Conservation (phyloP, 2,888 invertebrate genomes). For the Drosophila imparisetae region DNA sequence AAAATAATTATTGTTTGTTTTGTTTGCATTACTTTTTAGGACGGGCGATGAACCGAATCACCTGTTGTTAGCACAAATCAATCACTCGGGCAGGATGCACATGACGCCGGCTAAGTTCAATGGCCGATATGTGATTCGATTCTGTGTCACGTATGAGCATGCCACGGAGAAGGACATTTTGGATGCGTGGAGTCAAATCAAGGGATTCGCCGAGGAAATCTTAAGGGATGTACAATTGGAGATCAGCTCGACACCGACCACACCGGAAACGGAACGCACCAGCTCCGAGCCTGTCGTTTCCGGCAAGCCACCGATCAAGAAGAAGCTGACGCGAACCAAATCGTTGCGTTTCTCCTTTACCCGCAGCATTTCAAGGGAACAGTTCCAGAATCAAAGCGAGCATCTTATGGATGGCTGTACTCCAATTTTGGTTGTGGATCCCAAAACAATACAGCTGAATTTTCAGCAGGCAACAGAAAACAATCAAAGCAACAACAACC, state of each 20-base stretch:
- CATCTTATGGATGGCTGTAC: constrained; percentile 85
- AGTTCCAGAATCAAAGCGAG: constrained; percentile 84
- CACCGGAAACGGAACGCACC: constrained; percentile 80
- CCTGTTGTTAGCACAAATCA: constrained; percentile 90
- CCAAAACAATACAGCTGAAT: constrained; percentile 81
- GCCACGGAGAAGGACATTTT: constrained; percentile 90
- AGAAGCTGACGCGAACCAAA: constrained; percentile 84
- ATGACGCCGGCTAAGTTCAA: constrained; percentile 93
- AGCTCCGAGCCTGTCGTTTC: constrained; percentile 72
- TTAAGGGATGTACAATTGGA: constrained; percentile 83
- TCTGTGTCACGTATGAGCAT: constrained; percentile 92
- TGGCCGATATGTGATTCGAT: constrained; percentile 90
- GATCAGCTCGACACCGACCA: constrained; percentile 68
- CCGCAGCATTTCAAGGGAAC: constrained; percentile 84
- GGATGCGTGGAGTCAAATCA: constrained; percentile 88
- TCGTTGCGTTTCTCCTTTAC: constrained; percentile 85
- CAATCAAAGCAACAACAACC: constrained; percentile 38
- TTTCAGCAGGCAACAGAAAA: constrained; percentile 81
- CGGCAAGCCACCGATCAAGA: constrained; percentile 82
- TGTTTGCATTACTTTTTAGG: constrained; percentile 71
- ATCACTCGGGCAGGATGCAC: constrained; percentile 92
- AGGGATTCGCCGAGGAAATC: constrained; percentile 87
- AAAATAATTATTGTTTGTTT: neutral
- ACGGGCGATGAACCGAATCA: constrained; percentile 91
- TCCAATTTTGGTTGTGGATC: constrained; percentile 84